Base-by-base conservation (phyloP, 2,113 vertebrate species). In the Neodontobutis hainanensis region DNA sequence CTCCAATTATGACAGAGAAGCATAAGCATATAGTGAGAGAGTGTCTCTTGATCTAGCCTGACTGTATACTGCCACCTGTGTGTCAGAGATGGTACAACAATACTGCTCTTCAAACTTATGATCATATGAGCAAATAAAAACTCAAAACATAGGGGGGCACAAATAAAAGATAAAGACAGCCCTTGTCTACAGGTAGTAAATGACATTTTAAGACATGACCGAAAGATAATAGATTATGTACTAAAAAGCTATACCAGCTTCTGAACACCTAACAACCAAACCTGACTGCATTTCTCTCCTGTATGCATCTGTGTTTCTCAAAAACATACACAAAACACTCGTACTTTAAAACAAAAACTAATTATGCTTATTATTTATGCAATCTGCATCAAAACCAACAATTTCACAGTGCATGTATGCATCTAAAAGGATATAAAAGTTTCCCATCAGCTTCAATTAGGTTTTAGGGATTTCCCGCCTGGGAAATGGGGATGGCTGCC, bases 51-150 rank as follows among this genome's bases (percentile, higher is more conserved):
- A 91, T 90, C 77, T 94, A 95, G 87, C 91, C 93, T 94, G 95
- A 95, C 94, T 93, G 93, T 95, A 96, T 91, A 94, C 92, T 98
- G 97, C 97, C 97, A 97, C 95, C 96, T 97, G 95, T 97, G 95
- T 97, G 93, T 90, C 84, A 89, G 91, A 91, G 80, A 77, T 78
- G 87, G 90, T 89, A 97, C 90, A 92, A 87, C 94, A 90, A 80
- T 65, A 44, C 42, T 73, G 59, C 57, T 77, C 35, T 45, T 78
- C 71, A 75, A 71, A 80, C 73, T 86, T 93, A 63, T 79, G 68
- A 61, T 93, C 89, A 92, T 93, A 94, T 76, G 77, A 85, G 75
- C 43, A 63, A 72, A 79, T 75, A 42, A 66, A 75, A 78, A 84
- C 77, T 60, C 58, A 51, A 81, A 62, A 43, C 56, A 69, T 69